Conservation (phyloP, 2,113 vertebrate genomes). For the Coptodon rendalli region DNA sequence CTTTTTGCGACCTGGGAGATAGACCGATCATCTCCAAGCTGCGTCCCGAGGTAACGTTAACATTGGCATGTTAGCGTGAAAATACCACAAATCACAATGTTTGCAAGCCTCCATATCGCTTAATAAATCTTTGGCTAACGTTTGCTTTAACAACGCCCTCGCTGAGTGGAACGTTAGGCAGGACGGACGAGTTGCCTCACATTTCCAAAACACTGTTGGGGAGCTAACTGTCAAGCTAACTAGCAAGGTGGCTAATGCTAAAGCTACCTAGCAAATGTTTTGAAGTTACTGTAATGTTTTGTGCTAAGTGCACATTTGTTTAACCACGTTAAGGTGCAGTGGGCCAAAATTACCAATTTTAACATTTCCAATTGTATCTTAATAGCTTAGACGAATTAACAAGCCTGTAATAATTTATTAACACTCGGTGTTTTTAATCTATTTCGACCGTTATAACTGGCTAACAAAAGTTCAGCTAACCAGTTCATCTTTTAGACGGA, state of each 20-base stretch:
- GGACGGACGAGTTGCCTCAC: constrained; percentile 10
- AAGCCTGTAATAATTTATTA: not conserved
- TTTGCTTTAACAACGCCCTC: constrained; percentile 40
- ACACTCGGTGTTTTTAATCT: not conserved
- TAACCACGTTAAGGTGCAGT: not conserved
- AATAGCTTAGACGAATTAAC: not conserved
- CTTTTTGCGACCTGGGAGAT: constrained; percentile 81
- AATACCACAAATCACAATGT: not conserved
- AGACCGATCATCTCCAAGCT: constrained; percentile 78
- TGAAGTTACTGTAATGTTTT: constrained; percentile 1
- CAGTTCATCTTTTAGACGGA: not conserved
- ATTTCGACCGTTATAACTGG: constrained; percentile 4
- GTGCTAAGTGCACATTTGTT: not conserved
- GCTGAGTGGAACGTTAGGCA: not conserved
- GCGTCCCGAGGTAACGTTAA: constrained; percentile 72
- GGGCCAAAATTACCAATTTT: not conserved
- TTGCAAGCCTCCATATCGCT: not conserved
- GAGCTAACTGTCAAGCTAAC: constrained; percentile 41
- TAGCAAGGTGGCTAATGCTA: constrained; percentile 59
- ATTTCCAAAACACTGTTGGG: constrained; percentile 33
- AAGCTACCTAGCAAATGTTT: constrained; percentile 20
- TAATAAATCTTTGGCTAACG: not conserved
- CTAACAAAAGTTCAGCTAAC: constrained; percentile 36
- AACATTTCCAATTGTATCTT: too few species aligned
- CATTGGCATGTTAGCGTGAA: not conserved